Evolutionary conservation across 2,888 invertebrate species (phyloP), one percentile per base, ranked within the genome.

Genomic region (Acleris sparsana): DNA sequence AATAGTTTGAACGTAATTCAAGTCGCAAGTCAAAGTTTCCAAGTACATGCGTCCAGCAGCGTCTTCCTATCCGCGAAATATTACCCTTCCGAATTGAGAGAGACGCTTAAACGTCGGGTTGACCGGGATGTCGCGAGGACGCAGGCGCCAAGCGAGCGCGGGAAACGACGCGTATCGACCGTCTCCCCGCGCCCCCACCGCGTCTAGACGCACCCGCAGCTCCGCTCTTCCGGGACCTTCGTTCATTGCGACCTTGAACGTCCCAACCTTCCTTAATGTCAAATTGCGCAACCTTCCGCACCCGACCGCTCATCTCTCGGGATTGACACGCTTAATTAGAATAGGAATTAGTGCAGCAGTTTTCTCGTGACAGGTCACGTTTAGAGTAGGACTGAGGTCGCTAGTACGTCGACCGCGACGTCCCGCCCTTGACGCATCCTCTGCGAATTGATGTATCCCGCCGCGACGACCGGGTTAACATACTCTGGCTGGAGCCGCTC

Each of bases 81-180:
- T 56, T 22, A 55, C 55, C 60, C 55, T 61, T 66, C 56, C 39
- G 43, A 68, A 67, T 70, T 70, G 53, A 67, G 52, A 75, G 56
- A 67, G 72, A 60, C 67, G 62, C 76, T 80, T 76, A 81, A 74
- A 77, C 73, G 76, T 84, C 80, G 79, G 81, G 77, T 79, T 75
- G 75, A 75, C 77, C 76, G 79, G 80, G 83, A 76, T 76, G 73
- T 71, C 71, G 70, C 64, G 70, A 86, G 84, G 78, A 86, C 92
- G 91, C 91, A 91, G 86, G 91, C 92, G 92, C 87, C 75, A 79
- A 79, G 71, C 76, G 80, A 91, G 89, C 92, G 92, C 92, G 92
- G 91, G 92, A 92, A 92, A 90, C 89, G 86, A 89, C 87, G 84
- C 81, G 86, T 91, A 92, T 92, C 92, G 92, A 92, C 88, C 92